Evolutionary conservation across 2,888 invertebrate species (phyloP).

Genomic region (Glaucopsyche alexis): DNA sequence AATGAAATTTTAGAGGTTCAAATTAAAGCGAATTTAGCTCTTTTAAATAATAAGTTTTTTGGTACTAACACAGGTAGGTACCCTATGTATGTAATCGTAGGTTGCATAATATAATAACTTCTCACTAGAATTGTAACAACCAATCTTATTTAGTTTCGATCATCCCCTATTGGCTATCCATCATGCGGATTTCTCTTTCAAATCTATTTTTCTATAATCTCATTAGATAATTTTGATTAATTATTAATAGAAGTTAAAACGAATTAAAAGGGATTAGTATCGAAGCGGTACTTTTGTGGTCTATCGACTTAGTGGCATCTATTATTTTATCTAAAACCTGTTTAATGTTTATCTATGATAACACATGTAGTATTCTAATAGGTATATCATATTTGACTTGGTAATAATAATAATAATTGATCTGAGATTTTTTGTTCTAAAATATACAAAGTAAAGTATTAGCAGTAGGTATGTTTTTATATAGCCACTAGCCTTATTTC

Average conservation of each 20-base stretch:
- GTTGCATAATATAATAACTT: too few relatives aligned
- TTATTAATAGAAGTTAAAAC: neutral
- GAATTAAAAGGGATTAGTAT: slow-evolving; percentile 26
- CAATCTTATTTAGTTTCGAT: too few relatives aligned
- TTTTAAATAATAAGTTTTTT: too few relatives aligned
- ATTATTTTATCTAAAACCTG: neutral
- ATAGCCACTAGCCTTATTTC: too few relatives aligned
- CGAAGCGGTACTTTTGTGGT: slow-evolving; percentile 18
- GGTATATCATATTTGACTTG: neutral
- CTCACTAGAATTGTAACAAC: too few relatives aligned
- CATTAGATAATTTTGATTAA: slow-evolving; percentile 15
- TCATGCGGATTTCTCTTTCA: neutral
- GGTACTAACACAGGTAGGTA: too few relatives aligned
- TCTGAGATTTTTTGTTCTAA: neutral
- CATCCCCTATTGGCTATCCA: neutral
- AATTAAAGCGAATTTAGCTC: too few relatives aligned
- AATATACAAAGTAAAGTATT: too few relatives aligned
- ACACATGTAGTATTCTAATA: neutral
- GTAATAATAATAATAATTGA: neutral
- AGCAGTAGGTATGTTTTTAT: too few relatives aligned
- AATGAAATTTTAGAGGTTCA: too few relatives aligned
- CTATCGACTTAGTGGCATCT: neutral
- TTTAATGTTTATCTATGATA: neutral
- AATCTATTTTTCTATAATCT: slow-evolving; percentile 9
- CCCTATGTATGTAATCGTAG: too few relatives aligned